phyloP scores from a whole-genome alignment of 2,888 invertebrate genomes.

The Rhingia campestris region DNA sequence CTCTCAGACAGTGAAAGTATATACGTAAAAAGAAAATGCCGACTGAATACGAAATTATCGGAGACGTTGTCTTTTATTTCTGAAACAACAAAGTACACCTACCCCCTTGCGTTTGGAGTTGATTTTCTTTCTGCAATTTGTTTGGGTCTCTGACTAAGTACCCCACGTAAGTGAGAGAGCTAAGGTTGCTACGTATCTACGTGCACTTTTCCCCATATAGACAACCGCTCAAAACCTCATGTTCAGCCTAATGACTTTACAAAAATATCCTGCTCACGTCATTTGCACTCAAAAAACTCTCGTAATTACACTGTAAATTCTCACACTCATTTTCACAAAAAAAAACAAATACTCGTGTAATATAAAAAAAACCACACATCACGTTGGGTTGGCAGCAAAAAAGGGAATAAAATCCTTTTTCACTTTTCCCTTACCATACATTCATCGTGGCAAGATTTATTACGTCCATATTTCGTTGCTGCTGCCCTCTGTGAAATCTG shows the following conservation, averaged over 20 bases:
- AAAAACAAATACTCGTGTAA: too few relatives aligned
- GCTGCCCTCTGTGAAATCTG: slow-evolving; percentile 58
- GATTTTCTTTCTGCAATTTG: neutral
- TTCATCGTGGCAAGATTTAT: slow-evolving; percentile 60
- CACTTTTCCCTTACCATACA: slow-evolving; percentile 17
- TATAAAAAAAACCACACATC: slow-evolving; percentile 2
- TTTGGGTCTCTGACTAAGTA: neutral
- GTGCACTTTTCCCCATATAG: neutral
- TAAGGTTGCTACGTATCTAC: neutral
- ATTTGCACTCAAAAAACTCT: neutral
- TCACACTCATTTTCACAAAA: neutral
- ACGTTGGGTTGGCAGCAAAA: too few relatives aligned
- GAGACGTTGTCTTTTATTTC: slow-evolving; percentile 1
- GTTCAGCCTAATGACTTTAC: neutral
- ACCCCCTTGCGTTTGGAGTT: slow-evolving; percentile 17
- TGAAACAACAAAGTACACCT: neutral
- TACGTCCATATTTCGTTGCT: slow-evolving; percentile 47
- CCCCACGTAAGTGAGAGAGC: neutral
- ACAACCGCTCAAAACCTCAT: neutral
- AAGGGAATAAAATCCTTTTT: slow-evolving; percentile 19
- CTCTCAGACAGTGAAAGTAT: slow-evolving; percentile 63
- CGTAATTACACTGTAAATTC: neutral
- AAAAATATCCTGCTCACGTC: neutral
- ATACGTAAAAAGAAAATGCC: slow-evolving; percentile 21
- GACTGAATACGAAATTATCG: slow-evolving; percentile 57